Conservation (phyloP, 2,888 invertebrate species). For the Bugula neritina region DNA sequence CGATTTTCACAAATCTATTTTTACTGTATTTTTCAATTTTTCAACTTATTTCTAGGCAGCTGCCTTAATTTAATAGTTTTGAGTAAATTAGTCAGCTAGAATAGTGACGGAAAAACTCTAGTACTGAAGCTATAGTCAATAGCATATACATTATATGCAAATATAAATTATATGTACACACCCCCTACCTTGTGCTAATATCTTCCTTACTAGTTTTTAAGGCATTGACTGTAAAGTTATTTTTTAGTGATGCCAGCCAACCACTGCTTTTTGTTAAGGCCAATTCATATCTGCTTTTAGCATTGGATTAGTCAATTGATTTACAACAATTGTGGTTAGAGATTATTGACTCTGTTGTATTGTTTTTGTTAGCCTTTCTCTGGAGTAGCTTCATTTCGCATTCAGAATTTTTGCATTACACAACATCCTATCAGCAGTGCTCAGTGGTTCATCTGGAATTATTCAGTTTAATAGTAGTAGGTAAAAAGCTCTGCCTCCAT, state of each 20-base stretch:
- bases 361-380: conserved; percentile 24
- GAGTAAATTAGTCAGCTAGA: no score
- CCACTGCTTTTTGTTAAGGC: background rate
- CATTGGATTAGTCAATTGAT: conserved; percentile 15
- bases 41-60: no score
- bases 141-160: no score
- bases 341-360: conserved; percentile 9
- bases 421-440: conserved; percentile 1
- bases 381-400: conserved; percentile 20
- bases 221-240: conserved; percentile 2
- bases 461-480: background rate
- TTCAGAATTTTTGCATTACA: conserved; percentile 9
- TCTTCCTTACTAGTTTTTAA: no score
- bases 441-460: background rate
- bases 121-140: no score
- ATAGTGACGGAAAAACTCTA: no score
- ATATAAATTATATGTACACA: no score
- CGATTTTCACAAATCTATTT: no score
- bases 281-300: background rate
- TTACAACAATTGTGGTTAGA: conserved; percentile 25
- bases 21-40: no score
- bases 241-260: background rate
- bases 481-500: background rate
- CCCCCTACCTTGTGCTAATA: no score
- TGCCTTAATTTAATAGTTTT: no score